These are phyloP conservation scores for Chalcosyrphus nemorum DNA, from an alignment of 2,888 invertebrate species.

Conservation along the genomic window DNA sequence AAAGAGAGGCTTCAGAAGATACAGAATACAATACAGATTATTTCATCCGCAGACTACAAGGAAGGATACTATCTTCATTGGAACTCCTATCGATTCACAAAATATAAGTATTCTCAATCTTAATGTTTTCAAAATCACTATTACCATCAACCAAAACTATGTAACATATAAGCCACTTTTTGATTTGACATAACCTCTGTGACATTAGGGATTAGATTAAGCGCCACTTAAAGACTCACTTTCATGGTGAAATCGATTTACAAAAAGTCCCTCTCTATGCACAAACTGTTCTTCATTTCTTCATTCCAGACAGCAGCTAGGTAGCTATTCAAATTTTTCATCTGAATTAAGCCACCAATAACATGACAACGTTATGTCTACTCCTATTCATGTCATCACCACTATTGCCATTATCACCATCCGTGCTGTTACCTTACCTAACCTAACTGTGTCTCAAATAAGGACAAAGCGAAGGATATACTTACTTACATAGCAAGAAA, in stretches of 20 bases:
- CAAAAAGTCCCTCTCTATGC: not conserved
- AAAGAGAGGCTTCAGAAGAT: too few relatives aligned
- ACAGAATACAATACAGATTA: too few relatives aligned
- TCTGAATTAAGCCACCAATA: conserved; percentile 18
- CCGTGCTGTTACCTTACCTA: conserved; percentile 4
- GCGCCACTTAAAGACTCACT: too few relatives aligned
- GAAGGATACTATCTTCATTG: too few relatives aligned
- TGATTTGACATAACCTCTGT: too few relatives aligned
- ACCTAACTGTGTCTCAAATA: not conserved
- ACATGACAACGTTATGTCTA: not conserved
- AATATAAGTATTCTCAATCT: too few relatives aligned
- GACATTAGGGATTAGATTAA: too few relatives aligned
- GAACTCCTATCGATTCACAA: too few relatives aligned
- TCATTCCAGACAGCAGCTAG: not conserved
- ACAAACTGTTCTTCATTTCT: not conserved
- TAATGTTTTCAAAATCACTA: too few relatives aligned
- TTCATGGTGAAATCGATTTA: not conserved
- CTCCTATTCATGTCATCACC: not conserved
- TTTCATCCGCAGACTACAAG: too few relatives aligned
- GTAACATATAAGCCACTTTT: too few relatives aligned
- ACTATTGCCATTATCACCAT: conserved; percentile 15
- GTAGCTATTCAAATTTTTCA: not conserved
- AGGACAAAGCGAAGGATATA: conserved; percentile 14
- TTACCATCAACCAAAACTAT: too few relatives aligned
- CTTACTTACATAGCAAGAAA: not conserved